Evolutionary conservation across 2,113 vertebrate species (phyloP), one percentile per base, ranked within the genome.

Genomic region (Prolemur simus): DNA sequence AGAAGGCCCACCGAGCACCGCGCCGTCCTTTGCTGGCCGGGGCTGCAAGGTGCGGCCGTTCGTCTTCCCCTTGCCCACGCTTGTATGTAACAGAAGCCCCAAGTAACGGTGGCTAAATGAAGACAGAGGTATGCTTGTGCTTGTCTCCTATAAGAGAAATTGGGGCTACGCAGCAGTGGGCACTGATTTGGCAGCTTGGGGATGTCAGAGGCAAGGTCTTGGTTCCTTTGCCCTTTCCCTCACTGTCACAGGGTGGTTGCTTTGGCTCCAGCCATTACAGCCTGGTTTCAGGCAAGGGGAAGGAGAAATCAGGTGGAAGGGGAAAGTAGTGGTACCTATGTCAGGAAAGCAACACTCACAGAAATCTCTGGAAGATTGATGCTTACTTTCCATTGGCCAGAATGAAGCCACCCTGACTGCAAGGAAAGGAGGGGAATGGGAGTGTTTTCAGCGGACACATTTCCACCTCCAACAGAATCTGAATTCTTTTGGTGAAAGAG

Each of bases 41-140:
- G 8, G 8, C 4, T 6, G 25, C 32, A 39, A 23, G 18, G 8
- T 3, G 34, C 6, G 6, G 9, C 8, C 1, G 10, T 42, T 68
- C 7, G 0, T 2, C 81, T 87, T 27, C 66, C 18, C 34, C 23
- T 77, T 11, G 11, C 23, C 58, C 71, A 20, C 37, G 14, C 64
- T 68, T 52, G 11, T 1, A 2, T 27, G 0, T 25, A 32, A 71
- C 64, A 66, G 63, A 73, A 92, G 34, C 32, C 10, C 17, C 73
- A n/a, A 54, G 42, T 7, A 47, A 42, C 8, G 20, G 34, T 29
- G 29, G 74, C 73, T 89, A 56, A 11, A 7, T 29, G 39, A 47
- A 76, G 76, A 66, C 47, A 52, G 54, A 37, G 12, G 11, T 45
- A 1, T 32, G 10, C n/a, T 92, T 68, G 8, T 52, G 10, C n/a